phyloP scores from a whole-genome alignment of 2,113 vertebrate genomes.

The Sturnus vulgaris region DNA sequence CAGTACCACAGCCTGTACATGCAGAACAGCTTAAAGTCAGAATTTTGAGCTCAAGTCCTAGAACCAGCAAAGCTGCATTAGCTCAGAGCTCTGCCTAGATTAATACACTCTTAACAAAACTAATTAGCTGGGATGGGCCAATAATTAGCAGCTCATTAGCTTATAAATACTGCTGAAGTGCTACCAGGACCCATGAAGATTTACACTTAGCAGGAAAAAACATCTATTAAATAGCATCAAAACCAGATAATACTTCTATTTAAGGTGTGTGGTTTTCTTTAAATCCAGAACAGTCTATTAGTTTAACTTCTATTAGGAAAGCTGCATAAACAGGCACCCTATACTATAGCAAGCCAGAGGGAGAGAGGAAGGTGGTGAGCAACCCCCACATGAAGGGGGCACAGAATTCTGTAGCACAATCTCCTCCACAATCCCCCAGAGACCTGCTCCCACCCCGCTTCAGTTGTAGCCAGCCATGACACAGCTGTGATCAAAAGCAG shows the following conservation, averaged over 20 bases:
- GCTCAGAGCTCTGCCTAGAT: not conserved
- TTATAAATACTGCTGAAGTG: slow-evolving; percentile 2
- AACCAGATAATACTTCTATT: not conserved
- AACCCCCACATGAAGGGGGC: not conserved
- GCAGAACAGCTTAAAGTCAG: not conserved
- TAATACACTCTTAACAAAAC: not conserved
- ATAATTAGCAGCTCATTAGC: slow-evolving; percentile 44
- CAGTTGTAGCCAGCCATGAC: not conserved
- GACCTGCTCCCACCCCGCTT: not conserved
- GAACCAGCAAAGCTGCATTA: not conserved
- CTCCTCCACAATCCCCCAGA: not conserved
- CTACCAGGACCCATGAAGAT: slow-evolving; percentile 10
- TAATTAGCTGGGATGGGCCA: slow-evolving; percentile 15
- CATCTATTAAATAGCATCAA: slow-evolving; percentile 35
- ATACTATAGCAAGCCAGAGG: not conserved
- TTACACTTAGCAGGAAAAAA: slow-evolving; percentile 33
- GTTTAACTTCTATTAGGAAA: not conserved
- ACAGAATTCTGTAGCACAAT: not conserved
- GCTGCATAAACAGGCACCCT: not conserved
- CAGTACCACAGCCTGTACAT: not conserved
- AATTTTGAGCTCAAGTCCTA: not conserved
- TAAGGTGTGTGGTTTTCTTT: not conserved
- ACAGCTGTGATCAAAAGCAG: not conserved
- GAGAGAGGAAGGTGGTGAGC: not conserved
- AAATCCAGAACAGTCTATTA: not conserved